These are phyloP conservation scores for Fratercula arctica DNA, from an alignment of 2,797 vertebrate species.

Conservation along the genomic window DNA sequence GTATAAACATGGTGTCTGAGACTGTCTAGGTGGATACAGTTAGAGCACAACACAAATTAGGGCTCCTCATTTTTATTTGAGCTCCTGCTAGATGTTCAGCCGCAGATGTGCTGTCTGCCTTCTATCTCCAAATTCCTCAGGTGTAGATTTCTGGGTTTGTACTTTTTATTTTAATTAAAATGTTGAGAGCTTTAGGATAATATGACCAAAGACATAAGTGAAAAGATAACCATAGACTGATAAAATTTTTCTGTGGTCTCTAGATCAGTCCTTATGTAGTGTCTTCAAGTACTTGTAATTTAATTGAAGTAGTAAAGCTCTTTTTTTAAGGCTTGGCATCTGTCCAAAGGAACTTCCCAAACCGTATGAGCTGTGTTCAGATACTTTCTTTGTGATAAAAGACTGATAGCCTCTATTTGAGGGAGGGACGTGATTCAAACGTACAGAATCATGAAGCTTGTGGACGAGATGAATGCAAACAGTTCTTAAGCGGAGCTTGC, in stretches of 20 bases:
- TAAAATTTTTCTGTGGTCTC: not conserved
- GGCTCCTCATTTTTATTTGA: not conserved
- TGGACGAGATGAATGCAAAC: not conserved
- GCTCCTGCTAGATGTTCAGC: not conserved
- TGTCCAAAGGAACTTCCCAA: not conserved
- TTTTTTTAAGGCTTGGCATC: not conserved
- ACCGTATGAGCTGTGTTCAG: not conserved
- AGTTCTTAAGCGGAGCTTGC: not conserved
- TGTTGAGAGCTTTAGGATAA: not conserved
- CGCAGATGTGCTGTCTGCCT: not conserved
- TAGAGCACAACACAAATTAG: accelerated
- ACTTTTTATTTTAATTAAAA: not conserved
- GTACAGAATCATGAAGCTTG: not conserved
- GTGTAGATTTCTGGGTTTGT: not conserved
- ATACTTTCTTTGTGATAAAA: not conserved
- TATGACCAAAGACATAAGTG: not conserved
- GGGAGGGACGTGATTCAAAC: not conserved
- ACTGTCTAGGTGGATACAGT: not conserved
- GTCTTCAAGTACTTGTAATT: not conserved
- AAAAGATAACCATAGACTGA: not conserved
- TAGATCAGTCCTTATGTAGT: not conserved
- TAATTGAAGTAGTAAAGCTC: not conserved
- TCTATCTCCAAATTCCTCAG: not conserved
- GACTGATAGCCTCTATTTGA: not conserved
- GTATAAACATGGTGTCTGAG: not conserved